phyloP scores from a whole-genome alignment of 1,140 invertebrate genomes.

The Cecropterus lyciades region DNA sequence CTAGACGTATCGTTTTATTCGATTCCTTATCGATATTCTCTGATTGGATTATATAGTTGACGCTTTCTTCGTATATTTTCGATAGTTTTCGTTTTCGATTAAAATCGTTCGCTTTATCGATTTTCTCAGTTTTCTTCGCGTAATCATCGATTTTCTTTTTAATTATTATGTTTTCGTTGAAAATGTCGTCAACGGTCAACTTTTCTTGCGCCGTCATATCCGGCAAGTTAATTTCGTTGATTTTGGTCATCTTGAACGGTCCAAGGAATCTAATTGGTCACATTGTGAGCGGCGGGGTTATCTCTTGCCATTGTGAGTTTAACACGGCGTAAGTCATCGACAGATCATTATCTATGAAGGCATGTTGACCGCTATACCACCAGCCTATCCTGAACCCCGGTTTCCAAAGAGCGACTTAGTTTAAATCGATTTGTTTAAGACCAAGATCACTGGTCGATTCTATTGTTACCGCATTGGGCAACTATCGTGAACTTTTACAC shows the following conservation, averaged over 20 bases:
- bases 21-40: slow-evolving; percentile 58
- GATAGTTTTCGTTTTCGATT: slow-evolving; percentile 54
- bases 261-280: slow-evolving; percentile 72
- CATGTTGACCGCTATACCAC: slow-evolving; percentile 66
- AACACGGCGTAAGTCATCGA: slow-evolving; percentile 80
- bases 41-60: slow-evolving; percentile 32
- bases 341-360: slow-evolving; percentile 77
- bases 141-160: slow-evolving; percentile 54
- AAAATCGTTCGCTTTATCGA: slow-evolving; percentile 49
- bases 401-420: slow-evolving; percentile 35
- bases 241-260: slow-evolving; percentile 68
- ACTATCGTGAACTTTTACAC: slow-evolving; percentile 83
- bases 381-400: slow-evolving; percentile 52
- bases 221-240: slow-evolving; percentile 61
- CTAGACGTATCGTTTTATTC: slow-evolving; percentile 62
- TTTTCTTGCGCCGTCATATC: slow-evolving; percentile 64
- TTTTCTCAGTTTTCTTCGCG: slow-evolving; percentile 41
- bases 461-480: slow-evolving; percentile 77
- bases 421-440: slow-evolving; percentile 60
- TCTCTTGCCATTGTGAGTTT: slow-evolving; percentile 75
- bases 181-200: slow-evolving; percentile 62
- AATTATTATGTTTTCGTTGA: slow-evolving; percentile 55
- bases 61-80: slow-evolving; percentile 27
- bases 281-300: slow-evolving; percentile 72
- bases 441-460: slow-evolving; percentile 50